Base-by-base conservation (phyloP, 1,140 invertebrate species). In the Caerostris darwini region DNA sequence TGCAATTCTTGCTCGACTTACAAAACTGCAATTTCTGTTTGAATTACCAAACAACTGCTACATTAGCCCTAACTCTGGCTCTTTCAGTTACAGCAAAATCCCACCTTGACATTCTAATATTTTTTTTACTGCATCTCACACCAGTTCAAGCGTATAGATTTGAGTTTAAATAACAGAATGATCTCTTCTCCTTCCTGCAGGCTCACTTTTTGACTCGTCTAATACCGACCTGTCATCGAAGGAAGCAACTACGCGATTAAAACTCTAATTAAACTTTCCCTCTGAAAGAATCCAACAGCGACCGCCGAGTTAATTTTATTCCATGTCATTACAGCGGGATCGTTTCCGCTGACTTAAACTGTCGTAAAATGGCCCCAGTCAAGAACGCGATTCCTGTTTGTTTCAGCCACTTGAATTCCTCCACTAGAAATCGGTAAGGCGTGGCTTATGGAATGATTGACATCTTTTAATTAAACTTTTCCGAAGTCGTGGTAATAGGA, bases 291-390 rank as follows among this genome's bases (percentile, higher is more conserved):
- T 77, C 67, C 34, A 61, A 91, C 19, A 82, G 56, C 54, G 56
- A 82, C 77, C 77, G 57, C 34, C 71, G 50, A 91, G 71, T 91
- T 91, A 91, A 91, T 91, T 91, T 91, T 50, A 91, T 91, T 91
- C 90, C 90, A 19, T 53, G 58, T 59, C 90, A 91, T 91, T 91
- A 91, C 90, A 91, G 86, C 86, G 77, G 34, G 17, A 50, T 91
- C 90, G 56, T 82, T 91, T 90, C 67, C 87, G 67, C 56, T 17
- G 90, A 91, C 56, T 91, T 91, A 82, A 91, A 64, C 53, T 91
- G 90, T 91, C 90, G 90, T 59, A 59, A 53, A 83, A 61, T 91
- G 90, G 90, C 77, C 3, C 8, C n/a, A 3, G 7, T 50, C 8
- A 77, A 77, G 71, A 17, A 53, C 59, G 7, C 56, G 85, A 87